Percentiles rank a stretch among this genome's conserved stretches.
Conservation (phyloP, 2,888 invertebrate genomes). For the Timema cristinae region DNA sequence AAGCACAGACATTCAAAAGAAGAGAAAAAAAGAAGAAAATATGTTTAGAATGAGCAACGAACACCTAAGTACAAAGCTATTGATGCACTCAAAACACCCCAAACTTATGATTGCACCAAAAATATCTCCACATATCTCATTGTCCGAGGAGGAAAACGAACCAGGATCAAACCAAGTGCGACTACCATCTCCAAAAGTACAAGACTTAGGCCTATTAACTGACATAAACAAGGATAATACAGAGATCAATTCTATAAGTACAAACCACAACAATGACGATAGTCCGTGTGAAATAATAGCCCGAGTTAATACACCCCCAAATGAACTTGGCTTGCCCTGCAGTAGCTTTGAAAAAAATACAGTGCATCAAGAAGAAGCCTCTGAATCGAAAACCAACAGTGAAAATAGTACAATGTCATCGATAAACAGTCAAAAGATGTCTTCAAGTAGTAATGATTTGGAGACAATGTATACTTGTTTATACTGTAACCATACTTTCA, state of each 20-base stretch:
- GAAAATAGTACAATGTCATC: slow-evolving; percentile 18
- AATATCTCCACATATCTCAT: too few relatives aligned
- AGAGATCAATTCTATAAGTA: too few relatives aligned
- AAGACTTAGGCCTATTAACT: too few relatives aligned
- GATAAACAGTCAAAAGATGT: slow-evolving; percentile 14
- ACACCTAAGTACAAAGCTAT: too few relatives aligned
- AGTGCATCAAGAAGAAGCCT: slow-evolving; percentile 40
- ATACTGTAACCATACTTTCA: slow-evolving; percentile 75
- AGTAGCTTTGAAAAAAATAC: slow-evolving; percentile 28
- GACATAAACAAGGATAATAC: too few relatives aligned
- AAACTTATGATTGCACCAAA: too few relatives aligned
- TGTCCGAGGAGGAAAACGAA: neutral
- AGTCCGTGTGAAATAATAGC: neutral
- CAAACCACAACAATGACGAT: neutral
- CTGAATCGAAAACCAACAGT: neutral
- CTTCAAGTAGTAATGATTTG: slow-evolving; percentile 5
- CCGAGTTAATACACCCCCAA: too few relatives aligned
- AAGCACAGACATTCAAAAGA: too few relatives aligned
- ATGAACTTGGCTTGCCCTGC: neutral
- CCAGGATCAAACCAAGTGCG: neutral
- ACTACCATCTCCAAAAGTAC: too few relatives aligned
- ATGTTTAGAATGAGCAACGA: too few relatives aligned
- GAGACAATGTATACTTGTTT: slow-evolving; percentile 58
- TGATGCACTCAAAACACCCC: too few relatives aligned
- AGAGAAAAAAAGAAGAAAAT: too few relatives aligned